Conservation (phyloP, 2,797 vertebrate genomes). For the Mycteria americana region DNA sequence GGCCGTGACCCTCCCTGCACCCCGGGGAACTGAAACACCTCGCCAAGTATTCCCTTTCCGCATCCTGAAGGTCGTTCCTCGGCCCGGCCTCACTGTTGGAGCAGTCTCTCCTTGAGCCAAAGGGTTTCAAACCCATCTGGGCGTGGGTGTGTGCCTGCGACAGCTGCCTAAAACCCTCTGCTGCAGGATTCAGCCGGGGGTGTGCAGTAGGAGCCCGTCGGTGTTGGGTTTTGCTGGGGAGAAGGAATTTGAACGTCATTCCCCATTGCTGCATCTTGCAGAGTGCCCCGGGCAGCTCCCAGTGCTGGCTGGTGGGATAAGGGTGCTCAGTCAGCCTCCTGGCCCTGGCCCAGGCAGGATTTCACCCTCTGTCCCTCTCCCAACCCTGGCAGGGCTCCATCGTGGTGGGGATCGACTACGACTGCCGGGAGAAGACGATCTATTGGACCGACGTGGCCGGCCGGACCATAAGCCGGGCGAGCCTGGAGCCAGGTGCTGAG, state of each 20-base stretch:
- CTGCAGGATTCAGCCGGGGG: neutral
- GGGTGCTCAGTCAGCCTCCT: neutral
- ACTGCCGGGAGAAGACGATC: constrained; percentile 88
- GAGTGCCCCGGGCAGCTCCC: fast-evolving
- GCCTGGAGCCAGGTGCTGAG: constrained; percentile 84
- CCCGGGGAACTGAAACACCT: neutral
- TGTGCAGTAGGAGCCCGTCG: fast-evolving
- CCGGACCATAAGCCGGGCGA: constrained; percentile 86
- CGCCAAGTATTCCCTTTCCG: neutral
- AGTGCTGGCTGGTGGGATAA: fast-evolving
- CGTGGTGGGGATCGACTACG: constrained; percentile 90
- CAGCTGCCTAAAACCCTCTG: neutral
- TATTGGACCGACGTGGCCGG: constrained; percentile 96
- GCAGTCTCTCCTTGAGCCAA: neutral
- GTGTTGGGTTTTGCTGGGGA: neutral
- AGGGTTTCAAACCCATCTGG: neutral
- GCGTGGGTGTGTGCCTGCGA: neutral
- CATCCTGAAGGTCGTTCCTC: neutral
- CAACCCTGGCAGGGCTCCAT: constrained; percentile 86
- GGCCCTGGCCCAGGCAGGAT: neutral
- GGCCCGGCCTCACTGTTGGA: neutral
- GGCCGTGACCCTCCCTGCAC: neutral
- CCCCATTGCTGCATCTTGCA: neutral
- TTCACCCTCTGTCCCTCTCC: neutral
- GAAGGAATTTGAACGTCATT: neutral